Conservation (phyloP, 2,888 invertebrate genomes). For the Meandrusa payeni region DNA sequence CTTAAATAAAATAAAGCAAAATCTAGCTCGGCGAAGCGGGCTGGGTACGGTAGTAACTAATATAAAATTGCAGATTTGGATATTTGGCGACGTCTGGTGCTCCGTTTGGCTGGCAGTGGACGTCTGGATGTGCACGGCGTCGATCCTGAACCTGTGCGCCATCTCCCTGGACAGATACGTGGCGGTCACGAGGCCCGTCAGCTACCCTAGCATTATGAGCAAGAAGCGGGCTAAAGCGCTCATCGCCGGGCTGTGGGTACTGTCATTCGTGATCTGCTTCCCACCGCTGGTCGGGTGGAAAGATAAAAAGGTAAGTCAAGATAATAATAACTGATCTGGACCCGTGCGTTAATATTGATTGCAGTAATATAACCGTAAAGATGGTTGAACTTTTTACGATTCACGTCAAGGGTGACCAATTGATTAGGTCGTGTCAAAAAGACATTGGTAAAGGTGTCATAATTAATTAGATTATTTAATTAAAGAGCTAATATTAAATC, state of each 20-base stretch:
- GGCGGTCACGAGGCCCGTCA: slow-evolving; percentile 97
- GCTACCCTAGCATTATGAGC: slow-evolving; percentile 96
- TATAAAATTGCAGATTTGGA: slow-evolving; percentile 88
- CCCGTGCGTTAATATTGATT: too few relatives aligned
- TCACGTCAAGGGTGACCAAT: too few relatives aligned
- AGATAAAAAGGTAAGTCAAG: slow-evolving; percentile 76
- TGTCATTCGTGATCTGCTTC: slow-evolving; percentile 97
- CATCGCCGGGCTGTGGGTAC: slow-evolving; percentile 96
- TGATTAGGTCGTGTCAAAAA: too few relatives aligned
- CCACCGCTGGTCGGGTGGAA: slow-evolving; percentile 98
- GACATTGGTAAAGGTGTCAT: too few relatives aligned
- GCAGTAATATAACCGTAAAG: too few relatives aligned
- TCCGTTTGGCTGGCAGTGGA: slow-evolving; percentile 98
- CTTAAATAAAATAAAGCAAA: too few relatives aligned
- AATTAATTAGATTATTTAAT: too few relatives aligned
- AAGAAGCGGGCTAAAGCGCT: slow-evolving; percentile 91
- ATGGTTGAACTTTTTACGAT: too few relatives aligned
- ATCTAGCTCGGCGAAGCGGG: too few relatives aligned
- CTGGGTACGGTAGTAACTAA: neutral
- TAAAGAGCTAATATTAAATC: too few relatives aligned
- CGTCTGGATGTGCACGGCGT: slow-evolving; percentile 99
- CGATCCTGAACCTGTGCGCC: slow-evolving; percentile 97
- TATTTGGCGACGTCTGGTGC: slow-evolving; percentile 98
- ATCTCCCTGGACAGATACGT: slow-evolving; percentile 97
- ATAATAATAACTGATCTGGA: too few relatives aligned